These are phyloP conservation scores for Petrocephalus zakoni DNA, from an alignment of 2,113 vertebrate genomes.

Conservation along the genomic window DNA sequence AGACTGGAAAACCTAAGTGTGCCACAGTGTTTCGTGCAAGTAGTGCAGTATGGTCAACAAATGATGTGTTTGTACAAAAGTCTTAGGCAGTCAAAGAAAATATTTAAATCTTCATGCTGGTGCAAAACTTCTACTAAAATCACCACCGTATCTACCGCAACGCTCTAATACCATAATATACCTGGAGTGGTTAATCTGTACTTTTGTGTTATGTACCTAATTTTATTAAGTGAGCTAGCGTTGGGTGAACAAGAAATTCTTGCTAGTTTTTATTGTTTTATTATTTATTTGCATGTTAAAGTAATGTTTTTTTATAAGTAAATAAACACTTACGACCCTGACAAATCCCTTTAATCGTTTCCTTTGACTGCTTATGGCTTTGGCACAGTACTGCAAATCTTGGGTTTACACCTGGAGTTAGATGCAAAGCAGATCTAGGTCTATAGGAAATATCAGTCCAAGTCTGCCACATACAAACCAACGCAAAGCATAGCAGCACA, in stretches of 20 bases:
- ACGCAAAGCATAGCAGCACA: not conserved
- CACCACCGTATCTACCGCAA: not conserved
- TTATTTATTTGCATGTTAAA: not conserved
- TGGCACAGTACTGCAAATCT: not conserved
- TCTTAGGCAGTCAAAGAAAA: not conserved
- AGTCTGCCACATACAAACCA: not conserved
- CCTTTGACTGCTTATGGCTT: not conserved
- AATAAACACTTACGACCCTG: not conserved
- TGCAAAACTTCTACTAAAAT: not conserved
- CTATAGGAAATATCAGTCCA: not conserved
- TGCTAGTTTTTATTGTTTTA: not conserved
- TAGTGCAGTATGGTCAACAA: not conserved
- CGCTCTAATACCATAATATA: not conserved
- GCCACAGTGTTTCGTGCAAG: not conserved
- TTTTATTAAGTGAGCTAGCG: no score
- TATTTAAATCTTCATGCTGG: not conserved
- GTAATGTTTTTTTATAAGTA: not conserved
- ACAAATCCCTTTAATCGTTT: not conserved
- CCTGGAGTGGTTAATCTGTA: not conserved
- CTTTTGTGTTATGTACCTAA: not conserved
- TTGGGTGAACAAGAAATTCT: not conserved
- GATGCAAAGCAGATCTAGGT: constrained; percentile 1
- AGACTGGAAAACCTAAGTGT: not conserved
- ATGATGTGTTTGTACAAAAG: not conserved
- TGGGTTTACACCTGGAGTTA: not conserved